Evolutionary conservation across 2,113 vertebrate genomes (phyloP).

Genomic region (Oreochromis niloticus): DNA sequence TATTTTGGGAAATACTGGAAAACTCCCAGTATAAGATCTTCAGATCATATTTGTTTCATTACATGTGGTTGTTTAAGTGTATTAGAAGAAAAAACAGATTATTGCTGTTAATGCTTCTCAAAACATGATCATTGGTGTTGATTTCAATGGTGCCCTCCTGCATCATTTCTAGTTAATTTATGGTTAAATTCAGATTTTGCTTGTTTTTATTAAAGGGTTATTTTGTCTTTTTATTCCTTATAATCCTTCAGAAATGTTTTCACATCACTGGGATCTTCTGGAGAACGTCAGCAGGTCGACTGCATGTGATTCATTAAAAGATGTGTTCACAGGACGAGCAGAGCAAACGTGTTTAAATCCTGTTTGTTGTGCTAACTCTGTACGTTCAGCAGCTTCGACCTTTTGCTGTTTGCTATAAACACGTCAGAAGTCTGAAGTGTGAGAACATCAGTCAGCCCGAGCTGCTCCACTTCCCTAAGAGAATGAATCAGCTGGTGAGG

Average conservation of each 20-base stretch:
- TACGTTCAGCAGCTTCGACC: neutral
- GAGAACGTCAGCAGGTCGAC: neutral
- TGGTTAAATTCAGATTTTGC: neutral
- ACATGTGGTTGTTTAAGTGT: neutral
- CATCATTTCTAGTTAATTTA: neutral
- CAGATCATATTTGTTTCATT: neutral
- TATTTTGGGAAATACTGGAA: neutral
- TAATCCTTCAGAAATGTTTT: neutral
- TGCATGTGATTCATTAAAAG: accelerated
- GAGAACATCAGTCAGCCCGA: neutral
- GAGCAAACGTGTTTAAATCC: neutral
- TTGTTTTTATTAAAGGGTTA: neutral
- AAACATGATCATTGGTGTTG: neutral
- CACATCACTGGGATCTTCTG: neutral
- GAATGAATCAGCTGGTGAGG: neutral
- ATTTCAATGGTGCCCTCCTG: neutral
- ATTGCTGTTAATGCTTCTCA: too few relatives aligned
- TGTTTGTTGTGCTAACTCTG: neutral
- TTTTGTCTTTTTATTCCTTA: neutral
- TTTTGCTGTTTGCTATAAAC: neutral
- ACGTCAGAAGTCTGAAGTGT: neutral
- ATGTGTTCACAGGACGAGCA: neutral
- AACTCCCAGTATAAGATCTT: accelerated
- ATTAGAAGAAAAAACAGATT: neutral
- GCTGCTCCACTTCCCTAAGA: neutral